phyloP scores from a whole-genome alignment of 1,140 invertebrate species.

The Glossosoma conforme region DNA sequence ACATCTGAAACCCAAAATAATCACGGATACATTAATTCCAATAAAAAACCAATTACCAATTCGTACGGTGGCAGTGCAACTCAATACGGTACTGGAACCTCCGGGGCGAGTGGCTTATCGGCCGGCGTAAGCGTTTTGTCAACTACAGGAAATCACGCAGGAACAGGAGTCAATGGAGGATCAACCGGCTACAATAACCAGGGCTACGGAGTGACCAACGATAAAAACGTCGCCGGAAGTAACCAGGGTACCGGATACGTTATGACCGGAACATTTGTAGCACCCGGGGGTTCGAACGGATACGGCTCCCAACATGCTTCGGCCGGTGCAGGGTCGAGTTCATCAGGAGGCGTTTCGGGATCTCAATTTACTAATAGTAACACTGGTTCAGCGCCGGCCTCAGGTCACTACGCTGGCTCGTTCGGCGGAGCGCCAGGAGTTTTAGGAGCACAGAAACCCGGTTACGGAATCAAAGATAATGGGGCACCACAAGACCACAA shows the following conservation, averaged over 20 bases:
- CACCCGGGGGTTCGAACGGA: too few relatives aligned
- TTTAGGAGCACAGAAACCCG: constrained; percentile 17
- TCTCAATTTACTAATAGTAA: too few relatives aligned
- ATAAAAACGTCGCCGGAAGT: background rate
- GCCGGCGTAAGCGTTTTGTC: background rate
- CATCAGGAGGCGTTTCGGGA: too few relatives aligned
- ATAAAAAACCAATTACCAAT: too few relatives aligned
- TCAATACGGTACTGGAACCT: background rate
- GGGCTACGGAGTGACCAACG: constrained; percentile 1
- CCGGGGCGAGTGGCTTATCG: background rate
- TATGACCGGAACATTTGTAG: too few relatives aligned
- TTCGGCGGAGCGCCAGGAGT: constrained; percentile 17
- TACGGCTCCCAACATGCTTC: too few relatives aligned
- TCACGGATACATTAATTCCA: too few relatives aligned
- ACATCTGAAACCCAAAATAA: too few relatives aligned
- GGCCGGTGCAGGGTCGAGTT: too few relatives aligned
- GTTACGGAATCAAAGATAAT: constrained; percentile 6
- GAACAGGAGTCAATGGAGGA: constrained; percentile 3
- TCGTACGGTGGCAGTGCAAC: too few relatives aligned
- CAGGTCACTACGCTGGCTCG: constrained; percentile 10
- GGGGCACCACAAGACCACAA: background rate
- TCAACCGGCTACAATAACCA: too few relatives aligned
- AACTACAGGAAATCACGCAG: background rate
- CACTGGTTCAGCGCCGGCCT: background rate
- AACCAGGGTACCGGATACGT: too few relatives aligned